A percentile compares a stretch with the other conserved stretches of the same genome.
These are phyloP conservation scores for Heliconius hortense DNA, from an alignment of 2,888 invertebrate genomes.

Conservation along the genomic window DNA sequence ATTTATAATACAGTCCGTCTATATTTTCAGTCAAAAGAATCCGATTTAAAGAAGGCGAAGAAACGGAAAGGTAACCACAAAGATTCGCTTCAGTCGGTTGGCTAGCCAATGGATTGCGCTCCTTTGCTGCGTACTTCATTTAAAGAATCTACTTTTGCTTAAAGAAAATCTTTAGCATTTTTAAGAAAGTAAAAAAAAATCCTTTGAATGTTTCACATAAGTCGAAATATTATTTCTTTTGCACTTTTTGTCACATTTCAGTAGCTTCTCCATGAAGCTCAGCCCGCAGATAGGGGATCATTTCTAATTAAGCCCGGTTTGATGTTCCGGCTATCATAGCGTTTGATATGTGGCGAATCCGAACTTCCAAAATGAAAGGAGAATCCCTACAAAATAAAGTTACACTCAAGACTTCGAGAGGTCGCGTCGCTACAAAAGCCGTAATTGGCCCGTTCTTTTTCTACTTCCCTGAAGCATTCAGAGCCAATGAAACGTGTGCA, in stretches of 20 bases:
- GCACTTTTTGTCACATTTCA: slow-evolving; percentile 20
- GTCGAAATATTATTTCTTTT: slow-evolving; percentile 9
- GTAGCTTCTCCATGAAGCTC: not conserved
- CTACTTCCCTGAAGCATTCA: slow-evolving; percentile 81
- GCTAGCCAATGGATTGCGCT: slow-evolving; percentile 46
- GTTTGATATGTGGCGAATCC: slow-evolving; percentile 35
- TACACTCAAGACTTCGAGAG: slow-evolving; percentile 78
- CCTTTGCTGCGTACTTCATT: slow-evolving; percentile 41
- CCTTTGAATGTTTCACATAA: slow-evolving; percentile 22
- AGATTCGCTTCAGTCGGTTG: slow-evolving; percentile 49
- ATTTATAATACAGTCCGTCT: slow-evolving; percentile 41
- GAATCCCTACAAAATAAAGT: slow-evolving; percentile 73
- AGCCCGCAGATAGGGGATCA: not conserved
- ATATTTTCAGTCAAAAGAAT: slow-evolving; percentile 47
- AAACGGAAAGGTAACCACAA: slow-evolving; percentile 51
- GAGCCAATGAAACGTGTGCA: slow-evolving; percentile 82
- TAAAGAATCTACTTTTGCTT: slow-evolving; percentile 36
- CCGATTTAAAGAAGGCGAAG: slow-evolving; percentile 49
- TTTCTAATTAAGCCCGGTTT: slow-evolving; percentile 22
- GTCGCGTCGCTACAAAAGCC: slow-evolving; percentile 76
- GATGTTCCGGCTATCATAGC: slow-evolving; percentile 8
- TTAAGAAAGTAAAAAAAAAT: slow-evolving; percentile 24
- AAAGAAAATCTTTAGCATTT: slow-evolving; percentile 32
- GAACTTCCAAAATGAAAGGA: slow-evolving; percentile 56
- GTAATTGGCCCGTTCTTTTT: slow-evolving; percentile 82